Evolutionary conservation across 2,888 invertebrate genomes (phyloP).

Genomic region (Torymus auratus): DNA sequence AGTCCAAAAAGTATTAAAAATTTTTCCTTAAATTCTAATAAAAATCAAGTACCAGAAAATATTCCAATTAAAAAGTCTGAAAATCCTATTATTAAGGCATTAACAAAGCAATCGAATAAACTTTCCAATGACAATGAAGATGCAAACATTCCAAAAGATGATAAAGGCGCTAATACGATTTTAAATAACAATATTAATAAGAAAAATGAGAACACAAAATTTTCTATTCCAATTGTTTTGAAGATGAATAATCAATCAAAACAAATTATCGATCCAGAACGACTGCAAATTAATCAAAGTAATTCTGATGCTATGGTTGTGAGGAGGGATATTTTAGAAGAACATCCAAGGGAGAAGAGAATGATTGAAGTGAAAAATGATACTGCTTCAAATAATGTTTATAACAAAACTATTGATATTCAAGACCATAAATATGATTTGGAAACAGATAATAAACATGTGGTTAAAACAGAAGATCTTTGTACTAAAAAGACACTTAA

Average conservation of each 20-base stretch:
- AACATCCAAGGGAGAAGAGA: conserved; percentile 69
- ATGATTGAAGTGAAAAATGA: conserved; percentile 15
- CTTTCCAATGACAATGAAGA: conserved; percentile 65
- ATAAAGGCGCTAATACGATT: conserved; percentile 14
- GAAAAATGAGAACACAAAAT: conserved; percentile 52
- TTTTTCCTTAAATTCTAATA: conserved; percentile 9
- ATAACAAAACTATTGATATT: background rate
- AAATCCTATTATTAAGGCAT: conserved; percentile 66
- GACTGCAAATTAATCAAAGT: conserved; percentile 53
- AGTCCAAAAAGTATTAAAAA: conserved; percentile 23
- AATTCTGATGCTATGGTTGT: conserved; percentile 56
- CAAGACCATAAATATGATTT: background rate
- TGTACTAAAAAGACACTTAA: conserved; percentile 38
- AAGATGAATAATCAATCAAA: conserved; percentile 69
- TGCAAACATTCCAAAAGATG: conserved; percentile 61
- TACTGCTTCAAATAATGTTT: background rate
- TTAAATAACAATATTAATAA: conserved; percentile 60
- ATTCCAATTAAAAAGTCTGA: conserved; percentile 52
- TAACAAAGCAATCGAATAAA: conserved; percentile 66
- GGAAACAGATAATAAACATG: conserved; percentile 13
- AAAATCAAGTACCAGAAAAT: conserved; percentile 33
- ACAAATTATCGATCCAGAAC: conserved; percentile 44
- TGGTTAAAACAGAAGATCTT: conserved; percentile 19
- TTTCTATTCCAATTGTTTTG: conserved; percentile 68
- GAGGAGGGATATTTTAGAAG: conserved; percentile 68